Conservation (phyloP, 2,888 invertebrate genomes). For the Caenorhabditis sinica region DNA sequence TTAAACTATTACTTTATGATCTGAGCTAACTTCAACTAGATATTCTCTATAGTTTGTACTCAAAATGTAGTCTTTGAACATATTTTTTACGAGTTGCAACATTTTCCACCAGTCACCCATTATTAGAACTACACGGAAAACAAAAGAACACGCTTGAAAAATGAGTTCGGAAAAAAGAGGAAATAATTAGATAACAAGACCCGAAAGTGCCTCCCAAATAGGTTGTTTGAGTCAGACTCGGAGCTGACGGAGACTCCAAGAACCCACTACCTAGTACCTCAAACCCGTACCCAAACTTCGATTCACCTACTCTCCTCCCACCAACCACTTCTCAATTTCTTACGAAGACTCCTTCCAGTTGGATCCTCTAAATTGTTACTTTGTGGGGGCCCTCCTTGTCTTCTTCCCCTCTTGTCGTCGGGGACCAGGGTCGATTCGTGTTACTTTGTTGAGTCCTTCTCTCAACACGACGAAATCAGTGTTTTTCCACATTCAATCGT, state of each 20-base stretch:
- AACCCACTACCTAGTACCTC: conserved; percentile 41
- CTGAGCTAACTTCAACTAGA: too few species aligned
- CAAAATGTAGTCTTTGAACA: not conserved
- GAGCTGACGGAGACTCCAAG: not conserved
- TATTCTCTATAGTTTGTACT: too few species aligned
- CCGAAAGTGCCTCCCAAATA: conserved; percentile 33
- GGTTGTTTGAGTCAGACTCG: conserved; percentile 24
- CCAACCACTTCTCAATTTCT: conserved; percentile 29
- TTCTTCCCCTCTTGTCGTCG: conserved; percentile 4
- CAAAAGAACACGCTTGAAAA: conserved; percentile 1
- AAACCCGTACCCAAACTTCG: conserved; percentile 4
- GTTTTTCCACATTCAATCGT: conserved; percentile 61
- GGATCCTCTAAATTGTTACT: conserved; percentile 57
- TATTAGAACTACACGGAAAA: not conserved
- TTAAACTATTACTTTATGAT: too few species aligned
- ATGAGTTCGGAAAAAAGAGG: conserved; percentile 18
- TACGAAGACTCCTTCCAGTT: conserved; percentile 25
- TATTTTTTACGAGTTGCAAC: not conserved
- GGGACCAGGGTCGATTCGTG: conserved; percentile 53
- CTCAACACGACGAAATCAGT: conserved; percentile 56
- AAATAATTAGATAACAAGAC: conserved; percentile 24
- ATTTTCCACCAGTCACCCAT: not conserved
- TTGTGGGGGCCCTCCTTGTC: conserved; percentile 16
- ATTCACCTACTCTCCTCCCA: not conserved
- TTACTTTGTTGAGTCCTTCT: conserved; percentile 61